phyloP scores from a whole-genome alignment of 2,888 invertebrate species.

The Himalopsyche kuldschensis region DNA sequence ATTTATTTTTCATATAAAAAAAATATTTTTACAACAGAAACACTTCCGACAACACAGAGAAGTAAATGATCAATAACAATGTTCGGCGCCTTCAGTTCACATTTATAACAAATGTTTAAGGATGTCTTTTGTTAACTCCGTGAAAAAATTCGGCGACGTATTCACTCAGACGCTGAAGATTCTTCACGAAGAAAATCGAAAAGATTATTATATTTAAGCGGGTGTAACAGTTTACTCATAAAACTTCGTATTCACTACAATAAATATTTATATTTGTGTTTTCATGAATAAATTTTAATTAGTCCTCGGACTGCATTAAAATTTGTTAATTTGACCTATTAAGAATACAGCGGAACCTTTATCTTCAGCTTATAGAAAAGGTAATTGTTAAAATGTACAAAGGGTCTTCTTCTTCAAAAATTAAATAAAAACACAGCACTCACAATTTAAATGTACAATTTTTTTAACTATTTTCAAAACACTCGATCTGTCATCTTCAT shows the following conservation, averaged over 20 bases:
- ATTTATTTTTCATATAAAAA: conserved; percentile 15
- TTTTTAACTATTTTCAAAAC: neutral
- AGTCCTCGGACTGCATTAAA: neutral
- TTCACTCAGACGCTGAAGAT: neutral
- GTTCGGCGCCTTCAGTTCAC: neutral
- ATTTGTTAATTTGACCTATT: neutral
- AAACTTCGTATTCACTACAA: neutral
- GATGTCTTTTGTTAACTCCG: neutral
- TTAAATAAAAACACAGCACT: neutral
- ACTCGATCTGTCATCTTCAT: neutral
- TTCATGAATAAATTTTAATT: neutral
- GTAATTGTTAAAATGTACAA: neutral
- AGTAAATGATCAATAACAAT: neutral
- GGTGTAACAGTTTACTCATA: neutral
- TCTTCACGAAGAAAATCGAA: neutral
- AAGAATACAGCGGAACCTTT: neutral
- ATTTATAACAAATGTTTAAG: neutral
- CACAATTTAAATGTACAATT: neutral
- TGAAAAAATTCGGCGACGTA: neutral
- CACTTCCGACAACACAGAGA: conserved; percentile 2
- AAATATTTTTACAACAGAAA: conserved; percentile 3
- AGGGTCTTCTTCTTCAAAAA: neutral
- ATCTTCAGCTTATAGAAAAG: neutral
- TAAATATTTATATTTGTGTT: neutral
- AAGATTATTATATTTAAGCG: neutral